phyloP scores from a whole-genome alignment of 2,888 invertebrate genomes.

The Anthoptus insignis region DNA sequence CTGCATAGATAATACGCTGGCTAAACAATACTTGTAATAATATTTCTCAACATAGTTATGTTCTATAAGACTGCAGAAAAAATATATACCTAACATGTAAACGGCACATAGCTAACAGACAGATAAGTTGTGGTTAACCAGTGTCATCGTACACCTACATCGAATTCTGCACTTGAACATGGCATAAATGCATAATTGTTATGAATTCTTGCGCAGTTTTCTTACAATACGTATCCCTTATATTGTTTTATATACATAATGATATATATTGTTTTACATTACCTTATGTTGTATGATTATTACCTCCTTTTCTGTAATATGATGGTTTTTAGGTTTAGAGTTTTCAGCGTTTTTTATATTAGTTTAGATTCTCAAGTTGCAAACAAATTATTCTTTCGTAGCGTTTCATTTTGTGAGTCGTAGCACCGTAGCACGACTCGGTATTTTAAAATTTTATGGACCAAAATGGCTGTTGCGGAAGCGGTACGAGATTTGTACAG shows the following conservation, averaged over 20 bases:
- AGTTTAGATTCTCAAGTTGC: too few relatives aligned
- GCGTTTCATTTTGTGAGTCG: not conserved
- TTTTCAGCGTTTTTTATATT: too few relatives aligned
- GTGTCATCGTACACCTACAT: not conserved
- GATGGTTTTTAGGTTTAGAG: too few relatives aligned
- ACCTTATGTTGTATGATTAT: too few relatives aligned
- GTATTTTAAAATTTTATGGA: not conserved
- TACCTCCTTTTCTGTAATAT: too few relatives aligned
- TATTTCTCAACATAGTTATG: too few relatives aligned
- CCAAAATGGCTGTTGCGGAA: not conserved
- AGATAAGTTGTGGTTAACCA: conserved; percentile 1
- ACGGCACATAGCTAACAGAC: not conserved
- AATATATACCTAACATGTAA: not conserved
- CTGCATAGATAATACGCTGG: too few relatives aligned
- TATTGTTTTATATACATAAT: not conserved
- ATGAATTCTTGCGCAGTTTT: not conserved
- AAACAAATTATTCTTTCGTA: not conserved
- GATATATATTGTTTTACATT: too few relatives aligned
- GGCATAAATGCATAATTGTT: not conserved
- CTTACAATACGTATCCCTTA: not conserved
- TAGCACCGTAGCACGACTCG: too few relatives aligned
- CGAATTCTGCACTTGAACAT: not conserved
- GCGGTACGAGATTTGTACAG: not conserved
- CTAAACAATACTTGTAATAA: too few relatives aligned
- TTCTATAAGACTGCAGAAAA: not conserved